Base-by-base conservation (phyloP, 1,140 invertebrate species). In the Periplaneta americana region DNA sequence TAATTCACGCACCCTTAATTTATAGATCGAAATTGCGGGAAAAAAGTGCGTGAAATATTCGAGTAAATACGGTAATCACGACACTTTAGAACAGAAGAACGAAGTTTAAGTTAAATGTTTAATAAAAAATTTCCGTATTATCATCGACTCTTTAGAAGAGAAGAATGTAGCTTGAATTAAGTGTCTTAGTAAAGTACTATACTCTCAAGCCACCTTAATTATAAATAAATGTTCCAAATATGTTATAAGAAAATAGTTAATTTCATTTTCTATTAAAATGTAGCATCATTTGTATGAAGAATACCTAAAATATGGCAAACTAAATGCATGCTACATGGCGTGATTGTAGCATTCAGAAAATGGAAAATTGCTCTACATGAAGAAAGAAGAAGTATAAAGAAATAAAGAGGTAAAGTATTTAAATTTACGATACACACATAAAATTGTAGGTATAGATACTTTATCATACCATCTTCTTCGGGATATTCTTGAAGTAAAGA, bases 401-500 rank as follows among this genome's bases (percentile, higher is more conserved):
- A 57, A 75, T 18, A 28, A 75, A 74, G 75, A 36, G 34, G 34
- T 66, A 31, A 81, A 81, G 22, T 28, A 81, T 75, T 31, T n/a
- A 74, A 28, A 81, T 37, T 36, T 35, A 75, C 36, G 37, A 77
- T 37, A 82, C 78, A 82, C 79, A 80, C 34, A 82, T 80, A 80
- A 80, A 39, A 37, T 28, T 80, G 78, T 80, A 80, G 48, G 81
- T 81, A 80, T 80, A 83, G 83, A 81, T 83, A 83, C 79, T 83
- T 83, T 81, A 80, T 83, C 83, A 83, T 84, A 84, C 82, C 82
- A 83, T 84, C 82, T 82, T 84, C 83, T 81, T 84, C 83, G 74
- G 82, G 78, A 80, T 83, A 84, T 75, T 83, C 83, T 84, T 80
- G 80, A 80, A 78, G 75, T 80, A 83, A 82, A 83, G 74, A 80